Evolutionary conservation across 2,888 invertebrate species (phyloP).

Genomic region (Eubasilissa splendida): DNA sequence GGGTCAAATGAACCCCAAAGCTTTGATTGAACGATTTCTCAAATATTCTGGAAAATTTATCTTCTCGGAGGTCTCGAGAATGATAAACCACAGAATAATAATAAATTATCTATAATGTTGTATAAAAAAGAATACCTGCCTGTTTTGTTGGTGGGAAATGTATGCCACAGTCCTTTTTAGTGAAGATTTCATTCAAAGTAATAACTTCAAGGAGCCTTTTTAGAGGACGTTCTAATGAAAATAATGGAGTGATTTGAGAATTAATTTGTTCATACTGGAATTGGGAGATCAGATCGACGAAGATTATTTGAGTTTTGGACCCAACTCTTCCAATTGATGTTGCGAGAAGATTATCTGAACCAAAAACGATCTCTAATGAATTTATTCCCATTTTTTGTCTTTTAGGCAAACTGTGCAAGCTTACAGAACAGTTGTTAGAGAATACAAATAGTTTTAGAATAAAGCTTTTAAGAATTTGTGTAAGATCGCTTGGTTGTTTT

Average conservation of each 20-base stretch:
- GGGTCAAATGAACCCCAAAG: too few species aligned
- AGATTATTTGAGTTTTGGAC: slow-evolving; percentile 59
- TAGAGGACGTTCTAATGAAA: slow-evolving; percentile 42
- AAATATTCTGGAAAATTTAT: too few species aligned
- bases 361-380: slow-evolving; percentile 58
- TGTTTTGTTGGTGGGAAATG: slow-evolving; percentile 50
- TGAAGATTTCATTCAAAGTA: slow-evolving; percentile 43
- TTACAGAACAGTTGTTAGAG: slow-evolving; percentile 58
- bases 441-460: slow-evolving; percentile 60
- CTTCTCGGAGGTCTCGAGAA: too few species aligned
- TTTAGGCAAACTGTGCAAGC: slow-evolving; percentile 55
- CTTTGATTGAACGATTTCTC: too few species aligned
- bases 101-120: neutral
- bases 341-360: slow-evolving; percentile 39
- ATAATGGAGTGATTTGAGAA: slow-evolving; percentile 33
- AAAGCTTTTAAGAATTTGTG: slow-evolving; percentile 57
- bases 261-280: slow-evolving; percentile 47
- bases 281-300: slow-evolving; percentile 47
- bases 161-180: slow-evolving; percentile 18
- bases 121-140: neutral
- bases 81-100: too few species aligned
- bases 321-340: slow-evolving; percentile 58
- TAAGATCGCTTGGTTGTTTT: slow-evolving; percentile 33
- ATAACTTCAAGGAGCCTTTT: slow-evolving; percentile 60
- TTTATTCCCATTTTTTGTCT: slow-evolving; percentile 59